These are phyloP conservation scores for Octopus bimaculoides DNA, from an alignment of 1,140 invertebrate genomes.

Conservation along the genomic window DNA sequence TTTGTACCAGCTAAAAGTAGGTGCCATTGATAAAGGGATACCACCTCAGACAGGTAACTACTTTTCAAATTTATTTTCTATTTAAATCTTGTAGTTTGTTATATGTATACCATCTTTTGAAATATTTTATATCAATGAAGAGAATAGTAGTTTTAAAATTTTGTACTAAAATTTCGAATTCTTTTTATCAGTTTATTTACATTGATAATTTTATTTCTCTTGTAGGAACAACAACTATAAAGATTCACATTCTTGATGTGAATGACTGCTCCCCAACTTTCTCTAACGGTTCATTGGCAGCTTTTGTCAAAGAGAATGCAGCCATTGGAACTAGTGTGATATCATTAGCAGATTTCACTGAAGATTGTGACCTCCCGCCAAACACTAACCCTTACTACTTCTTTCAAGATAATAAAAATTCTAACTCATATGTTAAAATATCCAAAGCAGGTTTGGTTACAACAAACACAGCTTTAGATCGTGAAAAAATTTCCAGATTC, in stretches of 20 bases:
- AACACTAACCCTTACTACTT: conserved; percentile 89
- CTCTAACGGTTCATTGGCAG: conserved; percentile 72
- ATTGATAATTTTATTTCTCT: too few species aligned
- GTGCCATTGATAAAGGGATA: conserved; percentile 82
- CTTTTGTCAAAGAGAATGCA: conserved; percentile 84
- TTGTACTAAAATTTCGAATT: background rate
- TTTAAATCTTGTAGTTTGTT: too few species aligned
- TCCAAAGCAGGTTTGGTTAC: conserved; percentile 77
- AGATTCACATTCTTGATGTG: conserved; percentile 73
- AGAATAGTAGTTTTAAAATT: background rate
- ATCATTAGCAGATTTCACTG: conserved; percentile 70
- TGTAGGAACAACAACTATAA: too few species aligned
- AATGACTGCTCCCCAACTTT: conserved; percentile 93
- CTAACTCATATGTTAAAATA: conserved; percentile 68
- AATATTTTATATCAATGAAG: background rate
- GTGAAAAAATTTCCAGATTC: conserved; percentile 72
- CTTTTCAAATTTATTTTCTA: background rate
- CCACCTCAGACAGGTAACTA: conserved; percentile 70
- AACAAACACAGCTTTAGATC: conserved; percentile 76
- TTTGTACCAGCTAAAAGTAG: conserved; percentile 78
- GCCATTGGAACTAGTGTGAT: conserved; percentile 80
- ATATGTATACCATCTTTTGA: too few species aligned
- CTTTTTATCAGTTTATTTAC: too few species aligned
- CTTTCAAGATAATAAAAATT: conserved; percentile 72
- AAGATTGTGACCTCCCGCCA: conserved; percentile 85